phyloP scores from a whole-genome alignment of 1,140 invertebrate species.

The Lasioglossum albipes region DNA sequence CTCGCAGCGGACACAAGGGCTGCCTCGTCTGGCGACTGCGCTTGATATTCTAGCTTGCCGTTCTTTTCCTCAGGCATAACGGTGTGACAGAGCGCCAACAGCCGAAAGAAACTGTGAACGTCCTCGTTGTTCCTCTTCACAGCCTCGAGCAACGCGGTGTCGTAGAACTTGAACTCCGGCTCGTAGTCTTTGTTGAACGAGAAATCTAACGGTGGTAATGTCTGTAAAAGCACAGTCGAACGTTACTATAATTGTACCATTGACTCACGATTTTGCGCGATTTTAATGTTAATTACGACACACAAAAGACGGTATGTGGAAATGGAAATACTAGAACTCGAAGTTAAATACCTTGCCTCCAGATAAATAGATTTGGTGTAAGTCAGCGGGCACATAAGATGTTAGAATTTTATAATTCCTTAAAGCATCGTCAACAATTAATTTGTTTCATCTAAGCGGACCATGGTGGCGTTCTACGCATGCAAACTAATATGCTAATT shows the following conservation, averaged over 20 bases:
- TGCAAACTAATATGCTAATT: constrained; percentile 10
- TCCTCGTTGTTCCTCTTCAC: constrained; percentile 87
- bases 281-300: constrained; percentile 32
- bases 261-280: neutral
- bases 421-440: constrained; percentile 46
- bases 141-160: constrained; percentile 91
- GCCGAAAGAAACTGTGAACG: constrained; percentile 92
- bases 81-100: constrained; percentile 96
- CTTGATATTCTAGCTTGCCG: constrained; percentile 89
- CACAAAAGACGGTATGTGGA: constrained; percentile 4
- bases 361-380: constrained; percentile 54
- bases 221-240: constrained; percentile 80
- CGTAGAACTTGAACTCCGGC: constrained; percentile 96
- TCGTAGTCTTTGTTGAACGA: constrained; percentile 96
- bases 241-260: neutral
- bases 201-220: constrained; percentile 91
- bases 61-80: constrained; percentile 97
- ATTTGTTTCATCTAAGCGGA: constrained; percentile 19
- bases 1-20: constrained; percentile 97
- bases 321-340: constrained; percentile 33
- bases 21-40: constrained; percentile 98
- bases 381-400: constrained; percentile 41
- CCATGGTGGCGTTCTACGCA: neutral
- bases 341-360: constrained; percentile 49
- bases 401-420: constrained; percentile 45